Evolutionary conservation across 2,113 vertebrate genomes (phyloP).

Genomic region (Microcebus jonahi): DNA sequence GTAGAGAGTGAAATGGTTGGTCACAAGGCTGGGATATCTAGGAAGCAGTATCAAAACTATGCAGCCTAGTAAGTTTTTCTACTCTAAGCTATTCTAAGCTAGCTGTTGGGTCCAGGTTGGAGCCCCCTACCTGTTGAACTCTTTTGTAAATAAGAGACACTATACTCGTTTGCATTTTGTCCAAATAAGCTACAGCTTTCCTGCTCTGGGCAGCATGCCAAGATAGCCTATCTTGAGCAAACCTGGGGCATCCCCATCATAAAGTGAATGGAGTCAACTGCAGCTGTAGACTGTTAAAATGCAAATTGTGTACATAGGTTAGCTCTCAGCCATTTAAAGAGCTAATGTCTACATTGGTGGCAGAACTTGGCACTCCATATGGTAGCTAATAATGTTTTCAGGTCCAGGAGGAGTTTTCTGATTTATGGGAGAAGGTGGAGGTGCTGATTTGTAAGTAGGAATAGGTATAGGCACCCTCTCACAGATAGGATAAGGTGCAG

Average conservation of each 20-base stretch:
- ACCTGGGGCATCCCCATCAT: slow-evolving; percentile 29
- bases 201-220: background rate
- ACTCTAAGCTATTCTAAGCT: background rate
- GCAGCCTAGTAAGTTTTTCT: background rate
- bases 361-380: background rate
- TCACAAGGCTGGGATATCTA: background rate
- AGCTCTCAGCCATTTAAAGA: background rate
- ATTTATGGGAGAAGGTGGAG: background rate
- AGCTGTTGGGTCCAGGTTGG: background rate
- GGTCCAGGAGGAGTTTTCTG: background rate
- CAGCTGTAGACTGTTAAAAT: slow-evolving; percentile 38
- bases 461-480: background rate
- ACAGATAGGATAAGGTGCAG: background rate
- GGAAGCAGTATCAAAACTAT: background rate
- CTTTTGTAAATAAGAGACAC: background rate
- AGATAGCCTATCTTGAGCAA: background rate
- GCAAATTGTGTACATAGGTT: background rate
- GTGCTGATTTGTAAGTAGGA: background rate
- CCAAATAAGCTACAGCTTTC: background rate
- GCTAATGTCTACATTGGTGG: background rate
- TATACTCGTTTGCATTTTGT: background rate
- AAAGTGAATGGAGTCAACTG: background rate
- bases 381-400: background rate
- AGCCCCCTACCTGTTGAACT: background rate
- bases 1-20: background rate